Base-by-base conservation (phyloP, 2,113 vertebrate genomes). In the Peromyscus leucopus region DNA sequence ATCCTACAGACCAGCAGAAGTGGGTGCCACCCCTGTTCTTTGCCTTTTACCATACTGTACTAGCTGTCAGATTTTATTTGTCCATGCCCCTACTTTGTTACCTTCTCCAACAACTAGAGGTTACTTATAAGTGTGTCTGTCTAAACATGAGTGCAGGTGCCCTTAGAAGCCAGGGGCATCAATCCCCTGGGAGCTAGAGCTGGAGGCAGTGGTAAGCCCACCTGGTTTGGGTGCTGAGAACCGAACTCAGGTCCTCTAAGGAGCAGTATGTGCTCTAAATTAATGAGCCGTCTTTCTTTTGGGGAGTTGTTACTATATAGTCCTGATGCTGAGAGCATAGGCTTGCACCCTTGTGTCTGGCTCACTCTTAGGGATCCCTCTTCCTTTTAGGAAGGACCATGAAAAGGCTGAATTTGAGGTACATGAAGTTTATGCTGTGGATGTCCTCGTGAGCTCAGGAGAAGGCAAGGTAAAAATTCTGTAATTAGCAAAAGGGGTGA, bases 321-420 rank as follows among this genome's bases (percentile, higher is more conserved):
- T 57, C 48, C 33, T n/a, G 51, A 17, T 74, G 48, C 13, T 89
- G 4, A 39, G 51, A 12, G 51, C 24, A 42, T 3, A 89, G 86
- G 36, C 69, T 51, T n/a, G 33, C 31, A 24, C 48, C 22, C 48
- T 28, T 39, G 1, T 13, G 21, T 28, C 11, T 75, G 19, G 33
- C 21, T n/a, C 39, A 15, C 19, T 51, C 75, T 85, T 96, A 78
- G 63, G 71, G 71, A 67, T 92, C 31, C 57, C 88, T 59, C 9
- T 59, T 88, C 22, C 71, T 96, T 91, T 36, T 89, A 99, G 99
- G 98, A 99, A 99, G 98, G 99, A 99, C 99, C 99, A 99, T 6
- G 99, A 99, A 98, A 99, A 99, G 96, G 99, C 99, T 3, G 99
- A 99, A 95, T 99, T 99, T 97, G 99, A 99, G 98, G 99, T 99